These are phyloP conservation scores for Verasper variegatus DNA, from an alignment of 2,113 vertebrate species.

Conservation along the genomic window DNA sequence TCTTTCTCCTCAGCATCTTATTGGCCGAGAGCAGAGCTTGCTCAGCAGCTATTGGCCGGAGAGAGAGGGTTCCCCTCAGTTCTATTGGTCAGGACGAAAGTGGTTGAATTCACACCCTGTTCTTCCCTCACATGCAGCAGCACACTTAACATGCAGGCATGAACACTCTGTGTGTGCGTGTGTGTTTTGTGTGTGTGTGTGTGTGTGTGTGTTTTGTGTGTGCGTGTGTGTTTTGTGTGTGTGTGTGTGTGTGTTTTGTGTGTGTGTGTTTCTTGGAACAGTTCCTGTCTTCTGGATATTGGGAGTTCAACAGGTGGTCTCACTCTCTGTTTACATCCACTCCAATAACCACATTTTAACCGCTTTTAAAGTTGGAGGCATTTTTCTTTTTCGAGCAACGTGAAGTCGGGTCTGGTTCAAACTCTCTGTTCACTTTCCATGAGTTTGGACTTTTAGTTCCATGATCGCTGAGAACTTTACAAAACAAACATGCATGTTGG, in stretches of 20 bases:
- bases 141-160: constrained; percentile 31
- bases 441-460: neutral
- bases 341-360: constrained; percentile 9
- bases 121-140: constrained; percentile 32
- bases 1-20: neutral
- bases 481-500: too few species aligned
- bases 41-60: constrained; percentile 4
- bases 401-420: too few species aligned
- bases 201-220: constrained; percentile 25
- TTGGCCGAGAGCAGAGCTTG: constrained; percentile 24
- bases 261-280: constrained; percentile 52
- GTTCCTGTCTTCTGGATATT: constrained; percentile 12
- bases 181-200: constrained; percentile 36
- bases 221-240: constrained; percentile 29
- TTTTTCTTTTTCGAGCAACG: neutral
- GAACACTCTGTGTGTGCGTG: constrained; percentile 19
- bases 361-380: neutral
- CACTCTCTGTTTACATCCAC: constrained; percentile 10
- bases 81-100: constrained; percentile 19
- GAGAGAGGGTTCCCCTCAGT: neutral
- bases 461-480: too few species aligned
- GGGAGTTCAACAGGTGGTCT: constrained; percentile 35
- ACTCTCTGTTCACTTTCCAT: too few species aligned
- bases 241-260: constrained; percentile 19
- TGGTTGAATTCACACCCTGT: neutral